A percentile compares a stretch with the other conserved stretches of the same genome.
phyloP scores from a whole-genome alignment of 2,888 invertebrate species.

The Xanthorhoe designata region DNA sequence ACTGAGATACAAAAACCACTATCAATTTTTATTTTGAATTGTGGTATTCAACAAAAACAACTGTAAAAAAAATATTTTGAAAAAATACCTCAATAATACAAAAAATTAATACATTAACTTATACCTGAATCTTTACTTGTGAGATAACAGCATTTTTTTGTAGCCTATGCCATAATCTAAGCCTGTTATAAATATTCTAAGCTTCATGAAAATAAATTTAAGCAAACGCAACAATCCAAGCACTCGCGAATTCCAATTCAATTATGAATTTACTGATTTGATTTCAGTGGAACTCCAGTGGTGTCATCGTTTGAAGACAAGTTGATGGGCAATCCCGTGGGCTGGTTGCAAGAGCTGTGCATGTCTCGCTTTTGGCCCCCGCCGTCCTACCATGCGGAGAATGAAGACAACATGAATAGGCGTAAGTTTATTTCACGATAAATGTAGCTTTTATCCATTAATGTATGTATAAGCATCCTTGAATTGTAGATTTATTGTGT shows the following conservation, averaged over 20 bases:
- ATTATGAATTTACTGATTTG: slow-evolving; percentile 15
- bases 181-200: too few species aligned
- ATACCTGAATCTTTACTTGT: background rate
- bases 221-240: too few species aligned
- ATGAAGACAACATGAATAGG: slow-evolving; percentile 88
- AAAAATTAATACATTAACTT: background rate
- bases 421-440: slow-evolving; percentile 63
- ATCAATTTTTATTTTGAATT: too few species aligned
- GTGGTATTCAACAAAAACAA: too few species aligned
- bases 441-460: too few species aligned
- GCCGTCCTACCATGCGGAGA: slow-evolving; percentile 95
- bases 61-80: too few species aligned
- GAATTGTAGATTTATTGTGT: too few species aligned
- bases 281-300: slow-evolving; percentile 71
- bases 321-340: slow-evolving; percentile 96
- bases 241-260: too few species aligned
- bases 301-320: slow-evolving; percentile 91
- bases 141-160: background rate
- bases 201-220: too few species aligned
- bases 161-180: background rate
- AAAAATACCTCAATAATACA: too few species aligned
- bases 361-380: slow-evolving; percentile 98
- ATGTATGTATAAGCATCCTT: too few species aligned
- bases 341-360: slow-evolving; percentile 97
- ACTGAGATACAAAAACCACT: too few species aligned